Evolutionary conservation across 2,888 invertebrate species (phyloP), one percentile per base, ranked within the genome.

Genomic region (Clistopyga incitator): DNA sequence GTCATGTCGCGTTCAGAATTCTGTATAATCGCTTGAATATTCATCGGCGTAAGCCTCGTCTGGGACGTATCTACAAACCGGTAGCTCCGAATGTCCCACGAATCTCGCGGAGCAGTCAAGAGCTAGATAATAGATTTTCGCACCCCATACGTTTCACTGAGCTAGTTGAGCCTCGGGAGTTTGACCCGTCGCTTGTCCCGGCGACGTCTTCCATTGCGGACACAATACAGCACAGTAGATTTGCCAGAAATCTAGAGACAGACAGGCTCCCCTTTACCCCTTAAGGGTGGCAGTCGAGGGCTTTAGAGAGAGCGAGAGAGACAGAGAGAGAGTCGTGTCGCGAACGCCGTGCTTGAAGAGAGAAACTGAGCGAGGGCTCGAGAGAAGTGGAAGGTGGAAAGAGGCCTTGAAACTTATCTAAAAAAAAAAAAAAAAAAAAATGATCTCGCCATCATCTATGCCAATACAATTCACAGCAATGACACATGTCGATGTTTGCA

Each of bases 21-120:
- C 61, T 50, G 71, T 67, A 71, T 68, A 72, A 77, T 78, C 72
- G 42, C 67, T 68, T 78, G 77, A 82, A 82, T 82, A 82, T 82
- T 82, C 81, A 82, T 82, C 10, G 59, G n/a, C 20, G 64, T 56
- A 78, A 61, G 52, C 38, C 77, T 78, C 68, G 59, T 75, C 71
- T 20, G 52, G 64, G 29, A 61, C 34, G n/a, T 20, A 20, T 6
- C 64, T 34, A 18, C 64, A 59, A 59, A 59, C 59, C 11, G 64
- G 20, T 11, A 64, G 34, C 38, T 20, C 1, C 61, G 29, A 68
- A 45, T 45, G 64, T 70, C 64, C 70, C 61, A 68, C 54, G 54
- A 70, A 81, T 45, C 45, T 45, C 72, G 45, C 34, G 64, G 54
- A 42, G 64, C 68, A 38, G 45, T 13, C 50, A 52, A 50, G 54